A percentile compares a stretch with the other conserved stretches of the same genome.
Evolutionary conservation across 2,797 vertebrate species (phyloP).

Genomic region (Myotis vivesi): DNA sequence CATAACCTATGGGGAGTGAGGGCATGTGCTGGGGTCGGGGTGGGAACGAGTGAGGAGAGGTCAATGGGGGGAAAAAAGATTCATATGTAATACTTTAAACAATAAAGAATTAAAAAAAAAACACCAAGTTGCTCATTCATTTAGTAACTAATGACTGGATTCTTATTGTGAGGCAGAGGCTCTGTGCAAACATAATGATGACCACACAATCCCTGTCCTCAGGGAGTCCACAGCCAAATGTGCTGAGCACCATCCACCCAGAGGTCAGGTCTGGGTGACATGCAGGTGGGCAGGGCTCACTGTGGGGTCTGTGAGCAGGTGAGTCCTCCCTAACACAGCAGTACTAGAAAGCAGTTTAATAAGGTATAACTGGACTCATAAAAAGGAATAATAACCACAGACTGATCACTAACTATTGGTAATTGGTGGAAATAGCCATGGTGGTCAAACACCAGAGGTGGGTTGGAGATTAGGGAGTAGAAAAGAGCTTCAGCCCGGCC

Average conservation of each 20-base stretch:
- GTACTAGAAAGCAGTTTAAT: not conserved
- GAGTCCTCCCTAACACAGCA: not conserved
- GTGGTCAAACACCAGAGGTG: no score
- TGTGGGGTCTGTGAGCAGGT: not conserved
- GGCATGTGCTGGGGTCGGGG: no score
- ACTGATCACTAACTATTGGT: not conserved
- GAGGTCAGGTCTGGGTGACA: not conserved
- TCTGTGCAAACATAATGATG: not conserved
- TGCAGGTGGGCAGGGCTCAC: not conserved
- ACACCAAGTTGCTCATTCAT: not conserved
- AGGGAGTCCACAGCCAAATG: not conserved
- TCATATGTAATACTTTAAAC: no score
- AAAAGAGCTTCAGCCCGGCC: not conserved
- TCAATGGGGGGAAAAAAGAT: no score
- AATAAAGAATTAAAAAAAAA: not conserved
- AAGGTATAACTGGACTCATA: not conserved
- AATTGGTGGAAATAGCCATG: not conserved
- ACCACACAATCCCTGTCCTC: accelerated
- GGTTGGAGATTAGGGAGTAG: not conserved
- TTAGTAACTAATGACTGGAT: not conserved
- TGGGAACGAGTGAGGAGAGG: no score
- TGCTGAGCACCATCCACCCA: not conserved
- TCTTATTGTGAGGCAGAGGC: not conserved
- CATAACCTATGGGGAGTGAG: no score
- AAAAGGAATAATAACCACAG: not conserved